Conservation (phyloP, 2,113 vertebrate genomes). For the Cephalopterus ornatus region DNA sequence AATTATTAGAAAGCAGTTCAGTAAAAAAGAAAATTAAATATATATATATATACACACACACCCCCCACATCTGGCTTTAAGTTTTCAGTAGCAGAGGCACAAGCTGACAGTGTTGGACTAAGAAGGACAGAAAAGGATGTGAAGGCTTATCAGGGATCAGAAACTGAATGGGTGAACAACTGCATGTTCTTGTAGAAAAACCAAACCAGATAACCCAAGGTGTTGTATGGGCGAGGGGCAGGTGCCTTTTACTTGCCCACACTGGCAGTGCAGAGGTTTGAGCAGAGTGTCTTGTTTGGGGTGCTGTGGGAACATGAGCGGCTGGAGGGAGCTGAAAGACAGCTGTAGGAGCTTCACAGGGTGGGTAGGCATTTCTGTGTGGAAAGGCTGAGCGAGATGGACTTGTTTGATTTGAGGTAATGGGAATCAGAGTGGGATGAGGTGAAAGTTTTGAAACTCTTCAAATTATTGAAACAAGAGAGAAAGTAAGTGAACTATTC, state of each 20-base stretch:
- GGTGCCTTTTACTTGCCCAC: fast-evolving
- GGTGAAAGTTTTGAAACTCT: neutral
- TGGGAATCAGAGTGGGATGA: neutral
- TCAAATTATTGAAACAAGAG: neutral
- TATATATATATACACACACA: neutral
- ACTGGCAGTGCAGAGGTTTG: neutral
- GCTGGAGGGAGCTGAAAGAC: neutral
- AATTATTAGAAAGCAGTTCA: neutral
- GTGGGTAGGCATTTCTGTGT: too few relatives aligned
- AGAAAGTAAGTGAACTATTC: neutral
- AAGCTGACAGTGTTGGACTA: neutral
- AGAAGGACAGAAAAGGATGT: neutral
- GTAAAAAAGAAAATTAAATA: neutral
- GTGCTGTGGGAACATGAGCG: neutral
- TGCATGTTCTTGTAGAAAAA: neutral
- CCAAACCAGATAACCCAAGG: neutral
- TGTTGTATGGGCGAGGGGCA: neutral
- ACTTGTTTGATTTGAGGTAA: neutral
- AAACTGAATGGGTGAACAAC: neutral
- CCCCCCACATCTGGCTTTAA: neutral
- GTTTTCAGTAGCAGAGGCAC: neutral
- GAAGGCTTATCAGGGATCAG: neutral
- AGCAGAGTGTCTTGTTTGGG: neutral
- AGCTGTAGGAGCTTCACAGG: neutral
- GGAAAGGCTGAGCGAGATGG: neutral